A percentile compares a stretch with the other conserved stretches of the same genome.
These are phyloP conservation scores for Phalanger gymnotis DNA, from an alignment of 2,797 vertebrate species.

Conservation along the genomic window DNA sequence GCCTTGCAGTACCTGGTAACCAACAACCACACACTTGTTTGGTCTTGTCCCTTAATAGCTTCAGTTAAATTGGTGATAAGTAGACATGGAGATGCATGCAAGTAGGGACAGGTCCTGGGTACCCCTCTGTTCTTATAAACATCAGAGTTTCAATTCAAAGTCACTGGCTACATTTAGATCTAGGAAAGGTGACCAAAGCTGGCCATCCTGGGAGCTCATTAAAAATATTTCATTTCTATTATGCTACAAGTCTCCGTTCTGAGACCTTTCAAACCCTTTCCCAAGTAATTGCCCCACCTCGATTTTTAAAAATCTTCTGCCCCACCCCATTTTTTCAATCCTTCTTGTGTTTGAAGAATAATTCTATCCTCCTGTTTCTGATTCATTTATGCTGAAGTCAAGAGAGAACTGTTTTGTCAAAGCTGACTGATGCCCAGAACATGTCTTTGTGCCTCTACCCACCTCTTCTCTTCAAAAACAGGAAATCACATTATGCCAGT, in stretches of 20 bases:
- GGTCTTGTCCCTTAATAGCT: neutral
- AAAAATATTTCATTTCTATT: neutral
- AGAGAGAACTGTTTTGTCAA: slow-evolving; percentile 13
- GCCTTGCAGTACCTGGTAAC: rapidly evolving
- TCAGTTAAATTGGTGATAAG: neutral
- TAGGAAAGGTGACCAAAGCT: neutral
- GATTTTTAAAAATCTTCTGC: neutral
- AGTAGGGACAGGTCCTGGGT: rapidly evolving
- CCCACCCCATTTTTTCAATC: neutral
- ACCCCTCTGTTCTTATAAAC: neutral
- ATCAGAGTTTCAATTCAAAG: neutral
- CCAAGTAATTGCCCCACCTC: rapidly evolving
- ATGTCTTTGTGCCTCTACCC: neutral
- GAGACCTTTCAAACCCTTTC: neutral
- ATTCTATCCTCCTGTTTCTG: neutral
- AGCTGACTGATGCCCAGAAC: slow-evolving; percentile 5
- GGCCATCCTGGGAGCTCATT: rapidly evolving
- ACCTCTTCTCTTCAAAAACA: slow-evolving; percentile 64
- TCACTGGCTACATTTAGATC: neutral
- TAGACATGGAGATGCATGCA: neutral
- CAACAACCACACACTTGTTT: rapidly evolving
- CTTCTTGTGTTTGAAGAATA: neutral
- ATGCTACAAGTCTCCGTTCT: neutral
- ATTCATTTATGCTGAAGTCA: neutral
- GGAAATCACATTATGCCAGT: slow-evolving; percentile 36